Percentiles rank a stretch among this genome's conserved stretches.
Conservation (phyloP, 2,797 vertebrate species). For the Parauchenoglanis punctatus region DNA sequence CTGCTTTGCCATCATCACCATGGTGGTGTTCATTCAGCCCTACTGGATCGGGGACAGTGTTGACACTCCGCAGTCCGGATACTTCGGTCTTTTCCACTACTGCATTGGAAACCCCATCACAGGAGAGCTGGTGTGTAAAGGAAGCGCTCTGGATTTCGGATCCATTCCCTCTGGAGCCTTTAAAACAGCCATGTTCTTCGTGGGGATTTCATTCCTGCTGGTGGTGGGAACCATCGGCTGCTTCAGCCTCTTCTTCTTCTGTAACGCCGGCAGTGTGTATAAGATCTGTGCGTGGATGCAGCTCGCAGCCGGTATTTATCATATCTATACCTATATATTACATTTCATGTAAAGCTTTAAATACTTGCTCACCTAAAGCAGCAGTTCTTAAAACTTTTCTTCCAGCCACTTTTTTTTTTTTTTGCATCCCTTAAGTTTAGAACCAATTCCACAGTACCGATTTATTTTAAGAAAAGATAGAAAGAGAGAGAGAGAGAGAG, state of each 20-base stretch:
- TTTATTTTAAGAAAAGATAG: no score
- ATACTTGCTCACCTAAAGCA: neutral
- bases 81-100: slow-evolving; percentile 97
- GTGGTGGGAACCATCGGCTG: slow-evolving; percentile 91
- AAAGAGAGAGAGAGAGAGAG: no score
- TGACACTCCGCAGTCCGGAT: slow-evolving; percentile 92
- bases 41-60: slow-evolving; percentile 99
- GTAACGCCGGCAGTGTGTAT: slow-evolving; percentile 93
- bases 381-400: neutral
- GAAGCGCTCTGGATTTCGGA: slow-evolving; percentile 90
- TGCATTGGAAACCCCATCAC: slow-evolving; percentile 95
- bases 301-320: slow-evolving; percentile 87
- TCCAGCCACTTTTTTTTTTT: neutral
- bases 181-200: slow-evolving; percentile 98
- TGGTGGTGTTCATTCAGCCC: slow-evolving; percentile 96
- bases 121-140: slow-evolving; percentile 94
- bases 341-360: neutral
- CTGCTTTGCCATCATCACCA: slow-evolving; percentile 89
- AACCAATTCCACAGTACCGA: neutral
- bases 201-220: slow-evolving; percentile 91
- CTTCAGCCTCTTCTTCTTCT: slow-evolving; percentile 96
- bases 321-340: no score
- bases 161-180: slow-evolving; percentile 96
- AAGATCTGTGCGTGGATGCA: slow-evolving; percentile 99
- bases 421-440: neutral